A percentile compares a stretch with the other conserved stretches of the same genome.
Conservation (phyloP, 2,113 vertebrate species). For the Poeciliopsis turrubarensis region DNA sequence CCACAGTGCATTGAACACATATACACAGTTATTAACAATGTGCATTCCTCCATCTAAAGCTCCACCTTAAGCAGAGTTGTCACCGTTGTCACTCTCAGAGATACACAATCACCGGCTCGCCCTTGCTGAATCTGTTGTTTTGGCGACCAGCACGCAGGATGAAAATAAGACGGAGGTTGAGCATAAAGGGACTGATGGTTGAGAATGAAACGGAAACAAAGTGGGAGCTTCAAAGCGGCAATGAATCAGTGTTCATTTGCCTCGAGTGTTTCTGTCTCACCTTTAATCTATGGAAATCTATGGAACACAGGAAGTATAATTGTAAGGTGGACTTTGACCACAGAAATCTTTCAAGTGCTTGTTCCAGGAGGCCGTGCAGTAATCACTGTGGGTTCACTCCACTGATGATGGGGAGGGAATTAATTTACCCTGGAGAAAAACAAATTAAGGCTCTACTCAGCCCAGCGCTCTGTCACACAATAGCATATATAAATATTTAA, state of each 20-base stretch:
- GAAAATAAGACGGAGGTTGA: slow-evolving; percentile 18
- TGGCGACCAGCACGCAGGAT: slow-evolving; percentile 18
- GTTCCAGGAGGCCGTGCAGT: slow-evolving; percentile 60
- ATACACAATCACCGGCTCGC: slow-evolving; percentile 47
- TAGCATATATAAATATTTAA: slow-evolving; percentile 87
- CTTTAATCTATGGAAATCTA: slow-evolving; percentile 82
- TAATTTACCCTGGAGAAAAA: slow-evolving; percentile 81
- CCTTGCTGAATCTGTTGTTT: slow-evolving; percentile 45
- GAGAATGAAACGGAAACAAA: slow-evolving; percentile 4
- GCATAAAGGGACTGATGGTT: slow-evolving; percentile 12
- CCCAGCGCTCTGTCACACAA: slow-evolving; percentile 74
- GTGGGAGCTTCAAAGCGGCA: slow-evolving; percentile 25
- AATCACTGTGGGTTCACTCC: slow-evolving; percentile 71
- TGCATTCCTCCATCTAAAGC: slow-evolving; percentile 30
- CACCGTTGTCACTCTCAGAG: slow-evolving; percentile 17
- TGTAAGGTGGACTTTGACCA: slow-evolving; percentile 78
- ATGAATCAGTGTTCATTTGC: slow-evolving; percentile 33
- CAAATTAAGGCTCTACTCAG: slow-evolving; percentile 79
- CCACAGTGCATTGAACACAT: slow-evolving; percentile 3
- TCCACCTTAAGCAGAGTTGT: slow-evolving; percentile 29
- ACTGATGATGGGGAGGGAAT: slow-evolving; percentile 80
- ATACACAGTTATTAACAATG: slow-evolving; percentile 27
- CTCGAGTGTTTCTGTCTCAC: slow-evolving; percentile 70
- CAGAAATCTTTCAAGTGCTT: slow-evolving; percentile 77
- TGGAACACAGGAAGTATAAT: slow-evolving; percentile 79